Percentiles rank a stretch among this genome's conserved stretches.
phyloP scores from a whole-genome alignment of 2,888 invertebrate species.

The Apodemia mormo region DNA sequence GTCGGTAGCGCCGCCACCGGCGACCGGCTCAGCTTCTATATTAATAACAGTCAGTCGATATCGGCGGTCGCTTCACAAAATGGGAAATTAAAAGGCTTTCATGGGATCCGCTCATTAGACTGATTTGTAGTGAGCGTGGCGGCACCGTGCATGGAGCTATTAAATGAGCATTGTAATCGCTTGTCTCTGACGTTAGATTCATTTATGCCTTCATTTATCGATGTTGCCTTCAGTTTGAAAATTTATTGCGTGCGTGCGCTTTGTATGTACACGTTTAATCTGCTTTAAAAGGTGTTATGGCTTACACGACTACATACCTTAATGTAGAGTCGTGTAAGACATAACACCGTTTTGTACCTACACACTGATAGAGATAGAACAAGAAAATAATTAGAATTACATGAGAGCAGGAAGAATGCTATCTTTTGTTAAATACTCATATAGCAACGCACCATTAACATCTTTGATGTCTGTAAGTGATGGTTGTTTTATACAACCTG shows the following conservation, averaged over 20 bases:
- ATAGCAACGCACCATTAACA: too few species aligned
- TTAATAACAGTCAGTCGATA: constrained; percentile 77
- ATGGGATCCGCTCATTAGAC: constrained; percentile 75
- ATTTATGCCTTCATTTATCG: constrained; percentile 62
- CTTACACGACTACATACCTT: neutral
- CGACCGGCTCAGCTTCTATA: constrained; percentile 60
- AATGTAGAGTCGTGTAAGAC: too few species aligned
- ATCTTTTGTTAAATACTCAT: too few species aligned
- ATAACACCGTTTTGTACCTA: too few species aligned
- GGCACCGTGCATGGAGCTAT: constrained; percentile 70
- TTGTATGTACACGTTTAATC: constrained; percentile 23
- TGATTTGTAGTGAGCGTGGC: constrained; percentile 69
- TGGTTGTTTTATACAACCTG: too few species aligned
- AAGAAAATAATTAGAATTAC: neutral
- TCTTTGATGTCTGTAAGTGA: too few species aligned
- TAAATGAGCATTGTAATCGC: constrained; percentile 68
- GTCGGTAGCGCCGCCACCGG: constrained; percentile 68
- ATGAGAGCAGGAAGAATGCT: neutral
- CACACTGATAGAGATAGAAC: neutral
- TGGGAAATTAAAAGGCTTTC: constrained; percentile 81
- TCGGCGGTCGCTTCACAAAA: constrained; percentile 69
- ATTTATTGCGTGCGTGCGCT: constrained; percentile 39
- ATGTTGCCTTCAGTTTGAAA: constrained; percentile 47
- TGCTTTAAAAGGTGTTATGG: constrained; percentile 3
- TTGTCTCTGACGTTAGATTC: constrained; percentile 60